These are phyloP conservation scores for Anser brachyrhynchus DNA, from an alignment of 2,113 vertebrate species.

Conservation along the genomic window DNA sequence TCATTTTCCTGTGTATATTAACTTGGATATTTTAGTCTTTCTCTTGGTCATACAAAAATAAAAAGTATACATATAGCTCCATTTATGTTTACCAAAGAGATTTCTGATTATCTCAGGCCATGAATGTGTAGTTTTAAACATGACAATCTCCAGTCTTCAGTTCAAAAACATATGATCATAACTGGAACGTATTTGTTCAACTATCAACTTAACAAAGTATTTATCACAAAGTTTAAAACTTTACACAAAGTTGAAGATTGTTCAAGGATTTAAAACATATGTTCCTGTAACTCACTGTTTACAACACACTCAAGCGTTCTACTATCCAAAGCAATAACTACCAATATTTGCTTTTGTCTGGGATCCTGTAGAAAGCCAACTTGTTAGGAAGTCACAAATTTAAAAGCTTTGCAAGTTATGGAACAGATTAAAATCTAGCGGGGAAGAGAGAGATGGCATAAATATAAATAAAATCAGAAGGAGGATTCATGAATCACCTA, in stretches of 20 bases:
- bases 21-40: neutral
- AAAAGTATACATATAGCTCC: neutral
- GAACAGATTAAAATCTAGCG: neutral
- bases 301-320: neutral
- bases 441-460: neutral
- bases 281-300: neutral
- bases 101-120: neutral
- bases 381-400: neutral
- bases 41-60: neutral
- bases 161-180: neutral
- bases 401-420: neutral
- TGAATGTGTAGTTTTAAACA: neutral
- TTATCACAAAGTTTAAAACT: neutral
- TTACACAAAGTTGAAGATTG: neutral
- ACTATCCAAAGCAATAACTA: neutral
- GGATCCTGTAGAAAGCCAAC: neutral
- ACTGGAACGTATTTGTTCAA: neutral
- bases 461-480: neutral
- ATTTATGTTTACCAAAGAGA: neutral
- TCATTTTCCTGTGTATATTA: neutral
- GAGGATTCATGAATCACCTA: neutral
- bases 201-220: neutral
- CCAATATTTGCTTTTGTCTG: neutral
- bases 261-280: neutral
- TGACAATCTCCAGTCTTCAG: neutral